Conservation (phyloP, 2,888 invertebrate species). For the Alsophila aescularia region DNA sequence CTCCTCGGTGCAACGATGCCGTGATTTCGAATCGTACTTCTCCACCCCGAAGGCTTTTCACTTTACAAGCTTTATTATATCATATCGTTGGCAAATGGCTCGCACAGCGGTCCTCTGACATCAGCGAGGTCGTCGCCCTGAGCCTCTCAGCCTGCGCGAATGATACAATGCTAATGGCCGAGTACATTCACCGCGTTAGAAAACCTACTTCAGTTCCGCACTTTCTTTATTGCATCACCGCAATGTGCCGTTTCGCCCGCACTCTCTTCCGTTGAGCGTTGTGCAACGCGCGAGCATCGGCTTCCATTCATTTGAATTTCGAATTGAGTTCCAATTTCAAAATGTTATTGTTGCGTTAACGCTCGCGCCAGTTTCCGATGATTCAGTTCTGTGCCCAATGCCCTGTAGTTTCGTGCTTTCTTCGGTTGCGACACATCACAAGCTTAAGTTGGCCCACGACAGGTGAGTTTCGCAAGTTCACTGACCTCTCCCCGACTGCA, state of each 20-base stretch:
- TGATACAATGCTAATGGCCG: constrained; percentile 76
- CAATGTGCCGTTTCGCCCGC: constrained; percentile 73
- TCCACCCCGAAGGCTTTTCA: constrained; percentile 54
- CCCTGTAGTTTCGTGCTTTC: too few relatives aligned
- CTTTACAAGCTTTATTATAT: constrained; percentile 51
- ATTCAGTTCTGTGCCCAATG: too few relatives aligned
- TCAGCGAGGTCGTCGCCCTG: constrained; percentile 74
- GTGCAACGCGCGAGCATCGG: constrained; percentile 64
- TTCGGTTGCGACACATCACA: constrained; percentile 65
- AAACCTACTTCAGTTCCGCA: constrained; percentile 82
- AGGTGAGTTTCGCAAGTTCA: constrained; percentile 82
- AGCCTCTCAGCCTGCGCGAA: constrained; percentile 60
- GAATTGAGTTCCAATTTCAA: constrained; percentile 62
- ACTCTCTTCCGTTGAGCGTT: constrained; percentile 78
- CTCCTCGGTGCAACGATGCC: constrained; percentile 48
- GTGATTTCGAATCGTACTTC: constrained; percentile 61
- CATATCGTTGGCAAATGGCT: constrained; percentile 54
- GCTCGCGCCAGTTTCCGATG: constrained; percentile 46
- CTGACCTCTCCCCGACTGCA: constrained; percentile 69
- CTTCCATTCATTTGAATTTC: constrained; percentile 57
- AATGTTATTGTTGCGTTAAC: constrained; percentile 54
- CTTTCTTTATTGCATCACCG: constrained; percentile 83
- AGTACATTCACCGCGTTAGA: constrained; percentile 83
- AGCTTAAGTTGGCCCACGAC: constrained; percentile 61
- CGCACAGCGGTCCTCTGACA: constrained; percentile 61